phyloP scores from a whole-genome alignment of 2,113 vertebrate genomes.

The Spheniscus mendiculus region DNA sequence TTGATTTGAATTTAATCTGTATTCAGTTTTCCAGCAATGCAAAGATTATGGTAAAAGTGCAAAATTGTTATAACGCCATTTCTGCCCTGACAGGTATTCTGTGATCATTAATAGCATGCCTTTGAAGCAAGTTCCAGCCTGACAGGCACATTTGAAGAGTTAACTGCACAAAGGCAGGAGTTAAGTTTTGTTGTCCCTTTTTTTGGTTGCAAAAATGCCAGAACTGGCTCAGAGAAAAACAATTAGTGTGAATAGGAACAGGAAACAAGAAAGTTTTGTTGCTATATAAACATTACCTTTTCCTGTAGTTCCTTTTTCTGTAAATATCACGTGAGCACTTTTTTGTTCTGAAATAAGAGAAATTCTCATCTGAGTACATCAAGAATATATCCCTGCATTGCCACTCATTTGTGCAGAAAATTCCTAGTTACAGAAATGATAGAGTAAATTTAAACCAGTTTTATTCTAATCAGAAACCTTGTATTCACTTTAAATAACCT shows the following conservation, averaged over 20 bases:
- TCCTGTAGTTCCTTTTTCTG: background rate
- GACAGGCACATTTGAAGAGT: background rate
- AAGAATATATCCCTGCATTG: background rate
- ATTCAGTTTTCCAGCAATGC: background rate
- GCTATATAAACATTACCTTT: background rate
- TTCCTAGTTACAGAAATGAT: background rate
- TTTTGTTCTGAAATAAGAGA: background rate
- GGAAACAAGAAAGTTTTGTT: background rate
- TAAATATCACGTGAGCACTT: accelerated
- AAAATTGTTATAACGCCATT: background rate
- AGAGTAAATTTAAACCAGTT: background rate
- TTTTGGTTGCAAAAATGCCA: background rate
- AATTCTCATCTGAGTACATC: background rate
- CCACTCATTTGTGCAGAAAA: background rate
- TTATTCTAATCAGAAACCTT: background rate
- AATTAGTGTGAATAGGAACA: background rate
- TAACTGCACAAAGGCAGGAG: background rate
- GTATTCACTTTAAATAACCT: background rate
- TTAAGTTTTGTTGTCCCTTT: background rate
- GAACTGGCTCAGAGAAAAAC: background rate
- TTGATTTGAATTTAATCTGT: background rate
- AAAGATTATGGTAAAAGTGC: background rate
- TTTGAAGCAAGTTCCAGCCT: background rate
- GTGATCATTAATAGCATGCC: background rate
- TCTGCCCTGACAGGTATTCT: background rate